These are phyloP conservation scores for Acleris literana DNA, from an alignment of 2,888 invertebrate species.

Conservation along the genomic window DNA sequence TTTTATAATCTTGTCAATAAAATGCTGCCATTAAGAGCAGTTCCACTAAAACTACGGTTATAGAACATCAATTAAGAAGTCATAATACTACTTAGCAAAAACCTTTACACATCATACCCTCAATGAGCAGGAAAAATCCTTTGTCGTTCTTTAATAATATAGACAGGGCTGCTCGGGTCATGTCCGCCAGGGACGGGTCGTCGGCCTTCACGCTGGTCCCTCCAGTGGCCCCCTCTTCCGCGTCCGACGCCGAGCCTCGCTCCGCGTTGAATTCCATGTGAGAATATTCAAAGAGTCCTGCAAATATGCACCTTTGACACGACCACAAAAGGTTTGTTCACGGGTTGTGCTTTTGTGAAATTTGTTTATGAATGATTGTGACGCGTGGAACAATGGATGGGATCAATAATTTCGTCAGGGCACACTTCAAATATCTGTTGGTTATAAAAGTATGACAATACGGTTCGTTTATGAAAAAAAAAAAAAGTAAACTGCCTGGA, in stretches of 20 bases:
- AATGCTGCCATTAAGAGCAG: neutral
- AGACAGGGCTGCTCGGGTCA: conserved; percentile 89
- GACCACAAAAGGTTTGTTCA: neutral
- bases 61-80: neutral
- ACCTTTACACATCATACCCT: conserved; percentile 77
- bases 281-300: conserved; percentile 90
- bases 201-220: conserved; percentile 85
- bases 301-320: conserved; percentile 30
- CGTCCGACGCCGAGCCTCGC: conserved; percentile 83
- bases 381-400: too few species aligned
- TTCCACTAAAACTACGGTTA: neutral
- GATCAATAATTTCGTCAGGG: too few species aligned
- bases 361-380: too few species aligned
- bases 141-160: conserved; percentile 88
- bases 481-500: too few species aligned
- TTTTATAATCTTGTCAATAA: too few species aligned
- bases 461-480: too few species aligned
- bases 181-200: conserved; percentile 89
- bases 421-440: too few species aligned
- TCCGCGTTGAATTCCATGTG: conserved; percentile 92
- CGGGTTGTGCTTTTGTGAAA: too few species aligned
- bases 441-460: too few species aligned
- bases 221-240: conserved; percentile 83
- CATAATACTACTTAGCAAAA: neutral
- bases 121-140: conserved; percentile 89